Conservation (phyloP, 2,888 invertebrate species). For the Steinernema scapterisci region DNA sequence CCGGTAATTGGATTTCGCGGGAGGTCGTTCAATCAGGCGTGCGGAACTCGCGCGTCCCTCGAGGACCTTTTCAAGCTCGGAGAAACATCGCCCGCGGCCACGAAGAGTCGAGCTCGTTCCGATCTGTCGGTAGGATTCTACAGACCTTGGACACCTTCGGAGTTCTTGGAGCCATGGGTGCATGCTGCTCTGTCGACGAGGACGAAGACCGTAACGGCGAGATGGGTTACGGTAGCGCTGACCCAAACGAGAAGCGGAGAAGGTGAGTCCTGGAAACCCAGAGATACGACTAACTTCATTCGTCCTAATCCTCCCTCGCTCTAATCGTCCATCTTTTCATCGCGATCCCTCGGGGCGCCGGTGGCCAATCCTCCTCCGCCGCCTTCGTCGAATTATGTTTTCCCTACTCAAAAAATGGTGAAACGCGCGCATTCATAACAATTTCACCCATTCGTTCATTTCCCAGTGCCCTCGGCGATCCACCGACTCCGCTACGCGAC, state of each 20-base stretch:
- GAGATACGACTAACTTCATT: too few relatives aligned
- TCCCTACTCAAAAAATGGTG: background rate
- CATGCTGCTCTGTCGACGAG: background rate
- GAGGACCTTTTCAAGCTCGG: background rate
- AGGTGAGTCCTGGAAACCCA: background rate
- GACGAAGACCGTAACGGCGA: background rate
- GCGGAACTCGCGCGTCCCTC: background rate
- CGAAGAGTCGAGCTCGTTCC: background rate
- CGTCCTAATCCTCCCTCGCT: too few relatives aligned
- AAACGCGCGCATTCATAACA: slow-evolving; percentile 1
- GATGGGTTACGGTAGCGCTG: background rate
- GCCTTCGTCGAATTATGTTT: background rate
- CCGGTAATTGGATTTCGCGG: slow-evolving; percentile 25
- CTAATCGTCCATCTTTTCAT: background rate
- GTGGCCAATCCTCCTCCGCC: background rate
- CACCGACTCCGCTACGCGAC: background rate
- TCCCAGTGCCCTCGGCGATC: background rate
- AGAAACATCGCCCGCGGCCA: background rate
- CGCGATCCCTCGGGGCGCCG: background rate
- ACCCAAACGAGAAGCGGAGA: background rate
- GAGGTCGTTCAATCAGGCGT: slow-evolving; percentile 22
- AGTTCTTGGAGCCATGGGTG: slow-evolving; percentile 3
- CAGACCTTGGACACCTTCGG: too few relatives aligned
- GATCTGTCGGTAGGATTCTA: too few relatives aligned
- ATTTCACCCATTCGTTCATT: slow-evolving; percentile 11